Conservation (phyloP, 1,140 invertebrate species). For the Cydia amplana region DNA sequence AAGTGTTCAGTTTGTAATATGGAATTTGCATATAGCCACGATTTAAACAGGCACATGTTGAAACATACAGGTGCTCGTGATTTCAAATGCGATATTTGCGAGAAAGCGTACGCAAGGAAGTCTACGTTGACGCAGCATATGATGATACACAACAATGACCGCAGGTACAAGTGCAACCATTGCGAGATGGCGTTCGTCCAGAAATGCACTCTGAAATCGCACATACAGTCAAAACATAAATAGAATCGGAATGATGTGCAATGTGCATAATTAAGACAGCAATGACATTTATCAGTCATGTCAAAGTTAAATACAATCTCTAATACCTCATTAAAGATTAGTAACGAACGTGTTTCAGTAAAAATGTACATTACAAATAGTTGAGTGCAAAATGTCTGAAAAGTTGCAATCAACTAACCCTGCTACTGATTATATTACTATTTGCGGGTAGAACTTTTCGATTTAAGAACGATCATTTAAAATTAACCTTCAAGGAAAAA, state of each 20-base stretch:
- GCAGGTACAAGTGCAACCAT: constrained; percentile 38
- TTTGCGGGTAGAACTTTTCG: constrained; percentile 41
- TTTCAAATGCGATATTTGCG: constrained; percentile 82
- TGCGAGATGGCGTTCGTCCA: constrained; percentile 51
- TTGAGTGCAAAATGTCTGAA: constrained; percentile 41
- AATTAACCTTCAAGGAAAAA: neutral
- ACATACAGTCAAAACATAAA: constrained; percentile 18
- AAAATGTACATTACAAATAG: constrained; percentile 46
- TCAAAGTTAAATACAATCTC: no score
- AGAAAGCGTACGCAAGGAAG: constrained; percentile 76
- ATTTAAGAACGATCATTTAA: constrained; percentile 36
- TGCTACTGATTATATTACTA: constrained; percentile 40
- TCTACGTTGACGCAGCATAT: constrained; percentile 71
- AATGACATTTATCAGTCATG: no score
- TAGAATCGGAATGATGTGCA: neutral
- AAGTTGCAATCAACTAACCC: constrained; percentile 32
- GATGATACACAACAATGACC: constrained; percentile 72
- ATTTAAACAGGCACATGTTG: constrained; percentile 57
- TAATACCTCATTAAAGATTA: no score
- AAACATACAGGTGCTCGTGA: constrained; percentile 84
- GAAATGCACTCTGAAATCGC: constrained; percentile 41
- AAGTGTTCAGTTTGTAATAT: constrained; percentile 31
- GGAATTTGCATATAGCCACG: neutral
- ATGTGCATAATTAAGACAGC: no score
- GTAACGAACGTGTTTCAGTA: constrained; percentile 22